Base-by-base conservation (phyloP, 2,888 invertebrate genomes). In the Apamea monoglypha region DNA sequence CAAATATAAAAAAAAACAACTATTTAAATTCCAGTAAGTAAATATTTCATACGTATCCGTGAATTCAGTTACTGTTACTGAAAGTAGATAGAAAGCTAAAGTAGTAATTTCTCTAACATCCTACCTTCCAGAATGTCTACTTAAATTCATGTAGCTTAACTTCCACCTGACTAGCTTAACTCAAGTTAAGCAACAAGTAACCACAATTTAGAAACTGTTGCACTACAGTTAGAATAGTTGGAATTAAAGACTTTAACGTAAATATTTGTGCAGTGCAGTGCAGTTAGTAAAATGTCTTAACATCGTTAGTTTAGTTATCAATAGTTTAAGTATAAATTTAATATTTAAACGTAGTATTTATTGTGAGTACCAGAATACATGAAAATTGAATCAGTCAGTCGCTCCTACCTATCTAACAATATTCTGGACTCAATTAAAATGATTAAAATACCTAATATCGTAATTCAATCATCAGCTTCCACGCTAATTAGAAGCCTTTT, bases 101-200 rank as follows among this genome's bases (percentile, higher is more conserved):
- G 10, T 3, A 71, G 5, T 47, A 6, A 36, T 73, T 21, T 29
- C 16, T 29, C 16, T 4, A 29, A 29, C 10, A 40, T 40, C 2
- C 4, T 21, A 72, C 21, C 2, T n/a, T 16, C 0, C 6, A 29
- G 1, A 56, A 50, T 40, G 7, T 29, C 18, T 10, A 64, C 53
- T 47, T 1, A 29, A 47, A 44, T 25, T 25, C 7, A 56, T 36
- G 36, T n/a, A 76, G 8, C 36, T 56, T 32, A 66, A 61, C 14
- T 67, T 71, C 0, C 2, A 70, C 64, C 50, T 61, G 53, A 63
- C 40, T 71, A 63, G 29, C 12, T 75, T 59, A 68, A 63, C 50
- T 50, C 5, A 53, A 78, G 56, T 82, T 67, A 63, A 44, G 59
- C 82, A 83, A 84, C 80, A 71, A 80, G 61, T 84, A 74, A 74